Evolutionary conservation across 2,888 invertebrate species (phyloP).

Genomic region (Netelia melanura): DNA sequence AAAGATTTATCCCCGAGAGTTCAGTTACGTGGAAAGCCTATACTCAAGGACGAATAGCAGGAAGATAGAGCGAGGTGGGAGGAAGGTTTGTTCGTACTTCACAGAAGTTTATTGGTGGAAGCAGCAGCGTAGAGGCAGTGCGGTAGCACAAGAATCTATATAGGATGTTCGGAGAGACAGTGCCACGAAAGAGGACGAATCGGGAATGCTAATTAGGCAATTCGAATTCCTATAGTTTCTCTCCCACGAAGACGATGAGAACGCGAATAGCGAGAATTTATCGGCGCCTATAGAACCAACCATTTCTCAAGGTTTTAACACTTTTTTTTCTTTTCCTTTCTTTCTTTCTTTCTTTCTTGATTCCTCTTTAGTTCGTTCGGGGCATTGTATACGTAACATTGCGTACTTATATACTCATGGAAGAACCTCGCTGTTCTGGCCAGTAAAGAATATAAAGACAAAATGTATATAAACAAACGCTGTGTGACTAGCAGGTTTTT

Average conservation of each 20-base stretch:
- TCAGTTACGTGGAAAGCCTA: constrained; percentile 24
- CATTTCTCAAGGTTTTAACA: constrained; percentile 52
- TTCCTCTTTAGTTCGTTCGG: constrained; percentile 20
- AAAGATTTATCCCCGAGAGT: too few relatives aligned
- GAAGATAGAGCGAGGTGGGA: too few relatives aligned
- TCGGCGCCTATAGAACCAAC: constrained; percentile 48
- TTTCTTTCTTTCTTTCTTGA: constrained; percentile 29
- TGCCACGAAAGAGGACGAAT: constrained; percentile 62
- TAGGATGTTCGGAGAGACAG: constrained; percentile 35
- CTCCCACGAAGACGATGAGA: constrained; percentile 61
- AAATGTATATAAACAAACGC: too few relatives aligned
- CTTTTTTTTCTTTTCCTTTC: constrained; percentile 28
- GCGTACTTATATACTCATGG: background rate
- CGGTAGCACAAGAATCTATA: constrained; percentile 5
- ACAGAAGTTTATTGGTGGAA: too few relatives aligned
- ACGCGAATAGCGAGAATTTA: constrained; percentile 53
- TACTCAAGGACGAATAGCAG: constrained; percentile 47
- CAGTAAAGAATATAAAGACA: too few relatives aligned
- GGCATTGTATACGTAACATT: constrained; percentile 17
- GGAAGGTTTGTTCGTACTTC: too few relatives aligned
- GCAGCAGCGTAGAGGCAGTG: too few relatives aligned
- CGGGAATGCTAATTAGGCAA: constrained; percentile 65
- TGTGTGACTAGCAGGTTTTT: too few relatives aligned
- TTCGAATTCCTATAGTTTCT: constrained; percentile 61
- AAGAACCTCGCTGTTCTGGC: too few relatives aligned